Conservation (phyloP, 2,888 invertebrate species). For the Vesta saturnalis region DNA sequence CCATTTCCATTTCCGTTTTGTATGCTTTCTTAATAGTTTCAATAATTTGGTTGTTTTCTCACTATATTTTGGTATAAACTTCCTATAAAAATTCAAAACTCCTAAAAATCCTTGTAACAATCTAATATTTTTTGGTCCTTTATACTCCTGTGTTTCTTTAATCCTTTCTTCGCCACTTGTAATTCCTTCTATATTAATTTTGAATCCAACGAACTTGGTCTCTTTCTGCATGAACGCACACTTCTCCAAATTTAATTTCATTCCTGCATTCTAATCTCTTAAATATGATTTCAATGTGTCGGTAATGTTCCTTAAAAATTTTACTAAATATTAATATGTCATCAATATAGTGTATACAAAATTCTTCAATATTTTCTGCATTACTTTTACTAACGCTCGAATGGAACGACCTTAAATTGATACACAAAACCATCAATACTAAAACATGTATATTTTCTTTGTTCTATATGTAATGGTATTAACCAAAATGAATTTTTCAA, state of each 20-base stretch:
- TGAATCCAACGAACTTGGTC: constrained; percentile 13
- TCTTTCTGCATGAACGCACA: constrained; percentile 4
- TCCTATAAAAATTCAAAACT: background rate
- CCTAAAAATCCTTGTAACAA: background rate
- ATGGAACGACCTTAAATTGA: constrained; percentile 22
- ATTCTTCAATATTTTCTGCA: constrained; percentile 17
- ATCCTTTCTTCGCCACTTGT: background rate
- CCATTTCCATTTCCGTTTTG: background rate
- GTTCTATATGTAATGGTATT: no score
- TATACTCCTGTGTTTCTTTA: background rate
- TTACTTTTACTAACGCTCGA: constrained; percentile 1
- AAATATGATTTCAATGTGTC: constrained; percentile 13
- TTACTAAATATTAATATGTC: constrained; percentile 19
- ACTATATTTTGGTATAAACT: background rate
- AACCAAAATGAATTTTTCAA: no score
- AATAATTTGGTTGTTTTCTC: background rate
- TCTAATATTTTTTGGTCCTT: constrained; percentile 8
- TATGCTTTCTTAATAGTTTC: background rate
- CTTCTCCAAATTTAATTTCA: constrained; percentile 12
- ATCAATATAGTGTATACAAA: no score
- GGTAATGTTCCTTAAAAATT: background rate
- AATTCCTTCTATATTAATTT: background rate
- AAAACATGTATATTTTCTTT: background rate
- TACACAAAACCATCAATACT: constrained; percentile 11
- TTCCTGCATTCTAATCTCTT: background rate